Base-by-base conservation (phyloP, 1,140 invertebrate species). In the Heliconius melpomene region DNA sequence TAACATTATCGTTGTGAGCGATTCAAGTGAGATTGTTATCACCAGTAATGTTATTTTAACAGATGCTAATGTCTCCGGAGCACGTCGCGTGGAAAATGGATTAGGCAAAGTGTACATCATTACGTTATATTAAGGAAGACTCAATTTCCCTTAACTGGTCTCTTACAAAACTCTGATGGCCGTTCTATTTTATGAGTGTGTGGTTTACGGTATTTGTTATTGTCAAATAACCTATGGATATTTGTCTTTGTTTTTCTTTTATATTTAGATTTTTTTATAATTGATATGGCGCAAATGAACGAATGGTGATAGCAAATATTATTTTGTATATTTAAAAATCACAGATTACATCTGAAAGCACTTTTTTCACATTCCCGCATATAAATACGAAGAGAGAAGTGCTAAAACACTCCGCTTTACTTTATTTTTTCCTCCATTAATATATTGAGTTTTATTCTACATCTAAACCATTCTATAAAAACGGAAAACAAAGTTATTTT, bases 1-100 rank as follows among this genome's bases (percentile, higher is more conserved):
- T 87, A 85, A 66, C 60, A 66, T 66, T 66, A 66, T 88, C 85
- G 85, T 89, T 82, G 83, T 79, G 75, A 78, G 80, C 77, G 84
- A 78, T 54, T 57, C 81, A 80, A 36, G 86, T 89, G 84, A 90
- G 88, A 72, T 72, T 87, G 82, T 77, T 73, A 81, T 74, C 60
- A 66, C 13, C 80, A 75, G 81, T 93, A 94, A 94, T 94, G 92
- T 92, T 36, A 80, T 93, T 94, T 93, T 94, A 94, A 94, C 91
- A 85, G 86, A 91, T 91, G 89, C 81, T 93, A 94, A 94, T 94
- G 90, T 81, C 79, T 82, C 52, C 73, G 77, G 71, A 82, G 79
- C 77, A 66, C 78, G 75, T 78, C 74, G 80, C 81, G 57, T 80
- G 83, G 83, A 82, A 82, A 84, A 84, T 84, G 66, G 70, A 81